phyloP scores from a whole-genome alignment of 2,888 invertebrate genomes.

The Pilophorus perplexus region DNA sequence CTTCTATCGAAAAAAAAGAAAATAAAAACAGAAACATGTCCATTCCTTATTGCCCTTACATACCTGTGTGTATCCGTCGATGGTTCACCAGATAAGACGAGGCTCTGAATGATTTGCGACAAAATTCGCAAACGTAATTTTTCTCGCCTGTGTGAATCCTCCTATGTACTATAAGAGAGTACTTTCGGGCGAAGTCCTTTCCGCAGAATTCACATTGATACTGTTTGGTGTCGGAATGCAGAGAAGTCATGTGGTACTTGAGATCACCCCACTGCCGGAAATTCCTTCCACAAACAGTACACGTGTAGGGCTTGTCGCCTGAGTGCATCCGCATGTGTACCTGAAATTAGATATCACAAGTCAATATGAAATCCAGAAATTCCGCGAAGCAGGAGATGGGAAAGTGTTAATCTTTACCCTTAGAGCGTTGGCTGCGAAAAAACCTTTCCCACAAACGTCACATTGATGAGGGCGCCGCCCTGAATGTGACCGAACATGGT shows the following conservation, averaged over 20 bases:
- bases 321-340: conserved; percentile 77
- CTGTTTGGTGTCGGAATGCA: conserved; percentile 75
- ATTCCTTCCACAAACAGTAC: conserved; percentile 71
- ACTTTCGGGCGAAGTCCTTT: conserved; percentile 83
- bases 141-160: conserved; percentile 83
- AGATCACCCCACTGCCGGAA: conserved; percentile 88
- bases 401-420: conserved; percentile 61
- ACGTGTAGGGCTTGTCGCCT: conserved; percentile 81
- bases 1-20: too few relatives aligned
- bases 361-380: too few relatives aligned
- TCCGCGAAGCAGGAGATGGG: neutral
- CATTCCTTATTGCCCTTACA: too few relatives aligned
- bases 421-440: conserved; percentile 76
- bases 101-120: conserved; percentile 78
- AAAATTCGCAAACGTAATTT: conserved; percentile 82
- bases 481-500: conserved; percentile 77
- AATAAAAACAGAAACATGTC: too few relatives aligned
- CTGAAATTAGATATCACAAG: conserved; percentile 51
- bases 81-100: conserved; percentile 82
- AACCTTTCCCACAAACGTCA: conserved; percentile 75
- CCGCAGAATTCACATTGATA: conserved; percentile 87
- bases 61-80: conserved; percentile 79
- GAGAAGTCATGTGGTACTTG: conserved; percentile 78
- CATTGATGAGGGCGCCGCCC: conserved; percentile 76
- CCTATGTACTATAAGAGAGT: conserved; percentile 79